A percentile compares a stretch with the other conserved stretches of the same genome.
Conservation (phyloP, 2,797 vertebrate species). For the Cryptoblepharus egeriae region DNA sequence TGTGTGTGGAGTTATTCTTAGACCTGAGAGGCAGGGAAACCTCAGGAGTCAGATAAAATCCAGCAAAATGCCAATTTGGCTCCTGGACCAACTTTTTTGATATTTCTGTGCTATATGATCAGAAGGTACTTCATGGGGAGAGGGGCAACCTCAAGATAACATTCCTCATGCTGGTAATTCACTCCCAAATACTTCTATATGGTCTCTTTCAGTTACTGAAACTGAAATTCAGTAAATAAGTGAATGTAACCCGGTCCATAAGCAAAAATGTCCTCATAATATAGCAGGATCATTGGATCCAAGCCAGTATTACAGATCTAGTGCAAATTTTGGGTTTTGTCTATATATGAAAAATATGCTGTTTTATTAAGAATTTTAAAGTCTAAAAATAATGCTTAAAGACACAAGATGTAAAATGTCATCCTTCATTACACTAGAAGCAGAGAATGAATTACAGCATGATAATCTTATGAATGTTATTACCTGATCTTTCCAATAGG, state of each 20-base stretch:
- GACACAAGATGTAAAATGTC: background rate
- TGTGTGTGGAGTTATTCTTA: too few species aligned
- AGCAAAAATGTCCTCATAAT: background rate
- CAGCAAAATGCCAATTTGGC: too few species aligned
- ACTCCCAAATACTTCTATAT: background rate
- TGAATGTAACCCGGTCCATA: too few species aligned
- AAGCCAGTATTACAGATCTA: background rate
- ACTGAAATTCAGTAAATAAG: background rate
- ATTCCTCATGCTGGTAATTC: too few species aligned
- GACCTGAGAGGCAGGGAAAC: too few species aligned
- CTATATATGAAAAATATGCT: background rate
- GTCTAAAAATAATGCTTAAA: background rate
- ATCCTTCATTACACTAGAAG: background rate
- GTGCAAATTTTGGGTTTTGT: too few species aligned
- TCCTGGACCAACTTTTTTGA: too few species aligned
- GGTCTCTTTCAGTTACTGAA: too few species aligned
- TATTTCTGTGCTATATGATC: background rate
- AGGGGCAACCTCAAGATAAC: background rate
- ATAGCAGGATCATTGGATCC: too few species aligned
- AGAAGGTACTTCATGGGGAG: background rate
- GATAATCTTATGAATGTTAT: background rate
- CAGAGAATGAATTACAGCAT: background rate
- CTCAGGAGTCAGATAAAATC: too few species aligned
- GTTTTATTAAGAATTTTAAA: background rate
- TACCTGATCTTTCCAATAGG: slow-evolving; percentile 67